Evolutionary conservation across 30 jellyfish, hydroid and myxozoan genomes (phyloP).

Genomic region (Turritopsis dohrnii): DNA sequence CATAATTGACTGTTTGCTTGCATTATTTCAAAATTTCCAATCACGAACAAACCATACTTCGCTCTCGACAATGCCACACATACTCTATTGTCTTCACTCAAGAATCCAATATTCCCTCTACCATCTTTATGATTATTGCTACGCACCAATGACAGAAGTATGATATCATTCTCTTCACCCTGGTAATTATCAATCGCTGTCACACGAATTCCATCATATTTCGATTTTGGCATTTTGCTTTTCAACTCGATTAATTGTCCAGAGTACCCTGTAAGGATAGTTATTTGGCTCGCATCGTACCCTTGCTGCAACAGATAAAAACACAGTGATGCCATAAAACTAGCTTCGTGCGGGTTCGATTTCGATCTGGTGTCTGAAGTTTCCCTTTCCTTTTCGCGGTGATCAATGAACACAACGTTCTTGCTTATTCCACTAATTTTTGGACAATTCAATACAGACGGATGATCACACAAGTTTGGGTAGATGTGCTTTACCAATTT

Average conservation of each 20-base stretch:
- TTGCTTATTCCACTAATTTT: conserved; percentile 44
- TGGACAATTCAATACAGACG: conserved; percentile 30
- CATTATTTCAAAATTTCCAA: conserved; percentile 53
- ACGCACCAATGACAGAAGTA: conserved; percentile 55
- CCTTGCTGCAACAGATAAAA: conserved; percentile 65
- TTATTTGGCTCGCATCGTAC: conserved; percentile 42
- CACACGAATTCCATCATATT: too few species aligned
- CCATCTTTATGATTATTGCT: conserved; percentile 51
- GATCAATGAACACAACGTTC: conserved; percentile 36
- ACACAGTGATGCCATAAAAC: conserved; percentile 46
- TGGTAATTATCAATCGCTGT: too few species aligned
- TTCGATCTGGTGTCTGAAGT: conserved; percentile 22
- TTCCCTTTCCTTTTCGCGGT: conserved; percentile 23
- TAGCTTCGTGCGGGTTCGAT: conserved; percentile 59
- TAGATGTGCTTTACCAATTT: too few species aligned
- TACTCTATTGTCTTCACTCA: too few species aligned
- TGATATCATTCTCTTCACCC: conserved; percentile 59
- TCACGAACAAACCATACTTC: conserved; percentile 52
- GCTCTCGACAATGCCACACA: conserved; percentile 82
- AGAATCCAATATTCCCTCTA: conserved; percentile 27
- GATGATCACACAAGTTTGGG: too few species aligned
- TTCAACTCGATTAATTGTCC: too few species aligned
- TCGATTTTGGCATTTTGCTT: too few species aligned
- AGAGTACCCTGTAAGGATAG: conserved; percentile 60
- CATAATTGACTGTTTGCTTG: conserved; percentile 31